These are phyloP conservation scores for Rhinichthys klamathensis DNA, from an alignment of 2,113 vertebrate genomes.

Conservation along the genomic window DNA sequence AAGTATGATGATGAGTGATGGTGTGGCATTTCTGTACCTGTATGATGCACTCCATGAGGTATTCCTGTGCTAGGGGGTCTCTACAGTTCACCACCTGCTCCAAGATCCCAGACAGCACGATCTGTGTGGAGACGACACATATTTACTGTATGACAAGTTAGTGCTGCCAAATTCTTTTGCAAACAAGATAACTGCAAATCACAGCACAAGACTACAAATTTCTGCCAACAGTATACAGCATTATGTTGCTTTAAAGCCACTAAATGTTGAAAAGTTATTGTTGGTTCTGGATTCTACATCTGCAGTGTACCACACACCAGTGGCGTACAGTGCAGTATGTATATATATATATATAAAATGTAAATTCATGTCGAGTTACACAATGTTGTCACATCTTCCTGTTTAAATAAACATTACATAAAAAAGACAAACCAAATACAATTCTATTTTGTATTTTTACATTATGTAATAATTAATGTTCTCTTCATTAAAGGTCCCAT, in stretches of 20 bases:
- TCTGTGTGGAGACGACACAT: conserved; percentile 69
- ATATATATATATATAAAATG: too few species aligned
- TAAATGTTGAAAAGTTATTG: neutral
- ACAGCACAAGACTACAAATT: neutral
- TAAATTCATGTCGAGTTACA: too few species aligned
- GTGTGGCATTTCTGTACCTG: conserved; percentile 79
- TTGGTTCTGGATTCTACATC: too few species aligned
- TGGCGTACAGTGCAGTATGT: too few species aligned
- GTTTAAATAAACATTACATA: too few species aligned
- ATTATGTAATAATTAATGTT: too few species aligned
- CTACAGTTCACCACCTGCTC: conserved; percentile 98
- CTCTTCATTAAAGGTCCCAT: too few species aligned
- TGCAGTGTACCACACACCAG: neutral
- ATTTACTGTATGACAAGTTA: neutral
- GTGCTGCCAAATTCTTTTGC: neutral
- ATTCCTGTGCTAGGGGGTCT: conserved; percentile 97
- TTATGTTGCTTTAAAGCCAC: neutral
- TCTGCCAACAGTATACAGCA: neutral
- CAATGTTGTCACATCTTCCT: too few species aligned
- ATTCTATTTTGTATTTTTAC: too few species aligned
- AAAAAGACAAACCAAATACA: too few species aligned
- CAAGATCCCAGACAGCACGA: conserved; percentile 92
- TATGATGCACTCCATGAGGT: conserved; percentile 99
- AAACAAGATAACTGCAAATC: neutral
- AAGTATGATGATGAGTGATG: neutral